phyloP scores from a whole-genome alignment of 2,113 vertebrate species.

The Syngnathus typhle region DNA sequence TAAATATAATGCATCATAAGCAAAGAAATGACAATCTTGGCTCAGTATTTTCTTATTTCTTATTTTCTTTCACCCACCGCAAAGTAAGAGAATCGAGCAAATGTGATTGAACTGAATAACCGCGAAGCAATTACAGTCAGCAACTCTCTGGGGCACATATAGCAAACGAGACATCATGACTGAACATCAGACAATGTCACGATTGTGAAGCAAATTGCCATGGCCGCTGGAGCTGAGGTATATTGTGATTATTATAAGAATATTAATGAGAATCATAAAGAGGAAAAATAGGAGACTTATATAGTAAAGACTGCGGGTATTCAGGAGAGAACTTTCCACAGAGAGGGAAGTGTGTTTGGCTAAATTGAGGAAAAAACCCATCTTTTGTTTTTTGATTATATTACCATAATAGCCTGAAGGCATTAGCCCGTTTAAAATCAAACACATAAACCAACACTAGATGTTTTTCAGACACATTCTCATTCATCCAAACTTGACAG shows the following conservation, averaged over 20 bases:
- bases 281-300: not conserved
- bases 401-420: conserved; percentile 56
- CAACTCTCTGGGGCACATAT: too few relatives aligned
- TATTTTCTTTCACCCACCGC: too few relatives aligned
- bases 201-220: not conserved
- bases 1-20: too few relatives aligned
- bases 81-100: too few relatives aligned
- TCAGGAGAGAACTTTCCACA: too few relatives aligned
- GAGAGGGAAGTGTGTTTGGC: conserved; percentile 37
- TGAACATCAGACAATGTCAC: not conserved
- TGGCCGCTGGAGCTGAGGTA: not conserved
- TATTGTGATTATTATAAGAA: not conserved
- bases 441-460: conserved; percentile 15
- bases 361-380: conserved; percentile 31
- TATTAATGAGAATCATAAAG: not conserved
- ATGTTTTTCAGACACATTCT: conserved; percentile 33
- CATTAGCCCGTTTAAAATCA: conserved; percentile 23
- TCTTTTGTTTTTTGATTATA: conserved; percentile 50
- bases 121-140: too few relatives aligned
- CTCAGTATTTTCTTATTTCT: too few relatives aligned
- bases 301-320: not conserved
- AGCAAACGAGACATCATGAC: too few relatives aligned
- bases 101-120: too few relatives aligned
- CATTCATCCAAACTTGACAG: conserved; percentile 48
- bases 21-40: too few relatives aligned